Evolutionary conservation across 30 jellyfish, hydroid and myxozoan genomes (phyloP).

Genomic region (Turritopsis rubra): DNA sequence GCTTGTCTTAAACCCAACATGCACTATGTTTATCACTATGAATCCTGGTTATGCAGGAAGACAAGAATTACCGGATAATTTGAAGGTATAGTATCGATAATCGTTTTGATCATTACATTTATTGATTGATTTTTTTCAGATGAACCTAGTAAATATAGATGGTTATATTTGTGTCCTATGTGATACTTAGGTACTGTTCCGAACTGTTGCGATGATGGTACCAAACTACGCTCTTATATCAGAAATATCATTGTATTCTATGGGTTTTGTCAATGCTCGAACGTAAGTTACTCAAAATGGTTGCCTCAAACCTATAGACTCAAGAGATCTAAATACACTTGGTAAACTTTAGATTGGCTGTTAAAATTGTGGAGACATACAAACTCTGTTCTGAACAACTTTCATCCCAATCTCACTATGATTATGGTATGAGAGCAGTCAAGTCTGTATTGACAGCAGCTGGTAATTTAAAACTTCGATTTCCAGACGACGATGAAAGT

Average conservation of each 20-base stretch:
- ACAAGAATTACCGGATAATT: constrained; percentile 83
- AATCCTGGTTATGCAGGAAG: constrained; percentile 95
- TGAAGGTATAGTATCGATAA: constrained; percentile 61
- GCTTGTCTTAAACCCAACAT: constrained; percentile 65
- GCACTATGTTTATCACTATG: constrained; percentile 88
- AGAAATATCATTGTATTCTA: constrained; percentile 75
- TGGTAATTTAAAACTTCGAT: constrained; percentile 74
- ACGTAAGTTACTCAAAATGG: constrained; percentile 28
- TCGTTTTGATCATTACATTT: background rate
- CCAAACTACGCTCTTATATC: constrained; percentile 89
- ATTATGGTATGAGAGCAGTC: constrained; percentile 95
- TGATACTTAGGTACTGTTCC: constrained; percentile 77
- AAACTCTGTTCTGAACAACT: constrained; percentile 85
- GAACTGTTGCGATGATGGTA: constrained; percentile 97
- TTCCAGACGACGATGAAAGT: constrained; percentile 66
- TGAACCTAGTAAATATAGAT: background rate
- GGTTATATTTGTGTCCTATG: too few species aligned
- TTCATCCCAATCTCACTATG: constrained; percentile 90
- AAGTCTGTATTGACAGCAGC: constrained; percentile 90
- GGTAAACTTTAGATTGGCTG: constrained; percentile 50
- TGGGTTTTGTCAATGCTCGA: constrained; percentile 89
- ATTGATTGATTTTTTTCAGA: background rate
- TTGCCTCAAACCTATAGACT: background rate
- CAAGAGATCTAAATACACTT: background rate
- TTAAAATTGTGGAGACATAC: constrained; percentile 84